Evolutionary conservation across 2,888 invertebrate species (phyloP), one percentile per base, ranked within the genome.

Genomic region (Temnothorax rugatulus): DNA sequence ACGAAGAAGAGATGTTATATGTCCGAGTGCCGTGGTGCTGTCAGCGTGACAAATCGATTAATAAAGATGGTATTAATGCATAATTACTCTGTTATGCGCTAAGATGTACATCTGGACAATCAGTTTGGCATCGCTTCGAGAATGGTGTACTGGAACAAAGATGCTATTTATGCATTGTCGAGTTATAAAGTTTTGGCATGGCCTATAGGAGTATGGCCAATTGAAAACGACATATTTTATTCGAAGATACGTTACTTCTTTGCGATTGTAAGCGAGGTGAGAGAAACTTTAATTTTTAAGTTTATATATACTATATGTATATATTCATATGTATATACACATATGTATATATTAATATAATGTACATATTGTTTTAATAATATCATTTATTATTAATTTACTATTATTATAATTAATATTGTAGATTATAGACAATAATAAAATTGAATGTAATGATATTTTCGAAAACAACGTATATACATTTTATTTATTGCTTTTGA

Each of bases 201-300:
- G 64, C 25, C 54, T 7, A 25, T 82, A n/a, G 75, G 82, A 63
- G 54, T 63, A 0, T 84, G 86, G 86, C 84, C 86, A 2, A 61
- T 86, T n/a, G 75, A 84, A 2, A 41, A 83, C 52, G 44, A 82
- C 5, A 57, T 66, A 1, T n/a, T 64, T 44, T 74, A n/a, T 29
- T 76, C 82, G 44, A 77, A 15, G 5, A 63, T 84, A 25, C 77
- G 85, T 34, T 84, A 74, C 74, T 54, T 59, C 2, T 64, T 84
- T 41, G 54, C 64, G 3, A 59, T 71, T 13, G 13, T 66, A 52
- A 82, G 44, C 47, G 57, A 82, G 82, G 82, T 84, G 9, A 50
- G 59, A 29, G 9, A 21, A 29, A 57, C 2, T 54, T 38, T 38
- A 21, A 11, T 41, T 1, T 61, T n/a, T 29, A 34, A 34, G 29